These are phyloP conservation scores for Clusia tigrina DNA, from an alignment of 2,888 invertebrate genomes.

Conservation along the genomic window DNA sequence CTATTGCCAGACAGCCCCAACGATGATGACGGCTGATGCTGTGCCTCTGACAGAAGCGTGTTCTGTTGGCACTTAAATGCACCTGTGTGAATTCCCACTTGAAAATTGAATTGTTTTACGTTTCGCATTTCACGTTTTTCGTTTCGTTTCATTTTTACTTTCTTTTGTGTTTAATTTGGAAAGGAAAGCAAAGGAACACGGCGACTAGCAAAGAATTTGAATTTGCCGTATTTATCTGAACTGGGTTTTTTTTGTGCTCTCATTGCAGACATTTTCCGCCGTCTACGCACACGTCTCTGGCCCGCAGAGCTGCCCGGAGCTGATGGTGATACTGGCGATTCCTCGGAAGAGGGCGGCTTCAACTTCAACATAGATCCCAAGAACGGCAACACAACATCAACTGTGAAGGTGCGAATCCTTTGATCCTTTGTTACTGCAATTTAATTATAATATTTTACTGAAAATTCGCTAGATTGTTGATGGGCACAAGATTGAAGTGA, in stretches of 20 bases:
- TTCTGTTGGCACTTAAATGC: conserved; percentile 54
- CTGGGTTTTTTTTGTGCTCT: too few relatives aligned
- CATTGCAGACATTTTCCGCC: conserved; percentile 58
- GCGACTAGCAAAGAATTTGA: conserved; percentile 25
- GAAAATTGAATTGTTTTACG: conserved; percentile 27
- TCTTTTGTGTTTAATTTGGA: conserved; percentile 9
- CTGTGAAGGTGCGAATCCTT: conserved; percentile 55
- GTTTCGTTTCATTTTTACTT: conserved; percentile 19
- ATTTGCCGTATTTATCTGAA: too few relatives aligned
- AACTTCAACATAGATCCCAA: conserved; percentile 43
- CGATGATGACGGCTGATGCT: conserved; percentile 11
- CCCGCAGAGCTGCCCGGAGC: conserved; percentile 34
- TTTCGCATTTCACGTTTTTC: conserved; percentile 25
- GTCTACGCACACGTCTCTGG: conserved; percentile 56
- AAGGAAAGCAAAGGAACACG: too few relatives aligned
- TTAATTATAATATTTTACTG: background rate
- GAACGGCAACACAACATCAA: conserved; percentile 62
- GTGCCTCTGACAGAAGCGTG: conserved; percentile 7
- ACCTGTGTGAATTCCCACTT: conserved; percentile 56
- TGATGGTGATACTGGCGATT: conserved; percentile 29
- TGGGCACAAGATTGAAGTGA: conserved; percentile 68
- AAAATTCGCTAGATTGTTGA: conserved; percentile 64
- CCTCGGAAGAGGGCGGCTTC: conserved; percentile 37
- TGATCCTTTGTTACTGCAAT: background rate
- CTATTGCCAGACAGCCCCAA: conserved; percentile 16